Evolutionary conservation across 1,140 invertebrate species (phyloP).

Genomic region (Heterodera schachtii): DNA sequence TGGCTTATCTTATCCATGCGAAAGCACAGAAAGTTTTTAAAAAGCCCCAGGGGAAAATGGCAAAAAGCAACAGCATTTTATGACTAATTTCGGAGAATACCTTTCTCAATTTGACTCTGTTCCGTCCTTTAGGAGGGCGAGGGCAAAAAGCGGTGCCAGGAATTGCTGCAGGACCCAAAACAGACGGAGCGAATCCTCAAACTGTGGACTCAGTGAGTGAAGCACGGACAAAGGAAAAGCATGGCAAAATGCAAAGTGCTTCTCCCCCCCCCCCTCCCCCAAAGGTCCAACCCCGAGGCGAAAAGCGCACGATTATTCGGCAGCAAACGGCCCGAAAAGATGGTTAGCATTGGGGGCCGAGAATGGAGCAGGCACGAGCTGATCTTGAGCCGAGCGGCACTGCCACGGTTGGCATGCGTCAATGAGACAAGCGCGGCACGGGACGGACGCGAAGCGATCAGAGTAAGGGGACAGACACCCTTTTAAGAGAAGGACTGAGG

Average conservation of each 20-base stretch:
- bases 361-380: constrained; percentile 39
- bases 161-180: constrained; percentile 43
- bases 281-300: constrained; percentile 40
- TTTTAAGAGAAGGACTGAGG: not conserved
- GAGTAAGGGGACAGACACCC: not conserved
- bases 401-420: constrained; percentile 45
- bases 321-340: constrained; percentile 30
- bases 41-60: not conserved
- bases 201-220: constrained; percentile 22
- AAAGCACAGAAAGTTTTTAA: too few relatives aligned
- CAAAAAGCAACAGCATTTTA: constrained; percentile 34
- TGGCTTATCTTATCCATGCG: too few relatives aligned
- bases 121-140: constrained; percentile 38
- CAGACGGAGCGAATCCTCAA: constrained; percentile 47
- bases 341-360: constrained; percentile 37
- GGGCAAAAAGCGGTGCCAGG: constrained; percentile 38
- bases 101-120: too few relatives aligned
- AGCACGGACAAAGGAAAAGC: too few relatives aligned
- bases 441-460: constrained; percentile 27
- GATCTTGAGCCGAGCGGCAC: constrained; percentile 21
- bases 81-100: constrained; percentile 2
- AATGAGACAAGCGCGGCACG: constrained; percentile 35
- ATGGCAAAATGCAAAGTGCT: not conserved
- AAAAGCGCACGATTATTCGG: constrained; percentile 42
- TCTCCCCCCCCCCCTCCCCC: not conserved